These are phyloP conservation scores for Nanorana parkeri DNA, from an alignment of 2,113 vertebrate species.

Conservation along the genomic window DNA sequence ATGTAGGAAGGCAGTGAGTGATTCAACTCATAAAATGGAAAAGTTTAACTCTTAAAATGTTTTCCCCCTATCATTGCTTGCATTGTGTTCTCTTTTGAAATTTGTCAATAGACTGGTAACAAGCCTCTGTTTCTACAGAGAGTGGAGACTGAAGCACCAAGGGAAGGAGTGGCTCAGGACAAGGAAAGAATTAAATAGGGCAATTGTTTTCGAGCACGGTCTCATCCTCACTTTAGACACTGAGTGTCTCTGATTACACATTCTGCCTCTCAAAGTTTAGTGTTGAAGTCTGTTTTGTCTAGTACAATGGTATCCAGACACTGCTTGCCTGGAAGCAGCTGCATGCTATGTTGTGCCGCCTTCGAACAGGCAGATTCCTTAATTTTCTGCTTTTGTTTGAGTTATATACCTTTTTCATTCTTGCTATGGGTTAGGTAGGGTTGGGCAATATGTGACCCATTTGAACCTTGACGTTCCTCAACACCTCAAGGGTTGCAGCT, in stretches of 20 bases:
- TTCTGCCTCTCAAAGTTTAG: slow-evolving; percentile 54
- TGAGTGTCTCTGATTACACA: slow-evolving; percentile 56
- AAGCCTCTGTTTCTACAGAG: neutral
- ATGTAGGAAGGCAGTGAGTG: too few species aligned
- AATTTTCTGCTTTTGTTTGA: neutral
- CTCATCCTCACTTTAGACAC: slow-evolving; percentile 56
- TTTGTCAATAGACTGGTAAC: neutral
- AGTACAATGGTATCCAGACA: slow-evolving; percentile 59
- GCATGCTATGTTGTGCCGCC: slow-evolving; percentile 39
- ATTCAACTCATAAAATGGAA: too few species aligned
- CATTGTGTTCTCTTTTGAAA: neutral
- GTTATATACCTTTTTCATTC: neutral
- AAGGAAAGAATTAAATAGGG: slow-evolving; percentile 37
- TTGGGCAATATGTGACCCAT: too few species aligned
- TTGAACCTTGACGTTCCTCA: too few species aligned
- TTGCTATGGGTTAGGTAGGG: too few species aligned
- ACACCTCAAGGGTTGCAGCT: too few species aligned
- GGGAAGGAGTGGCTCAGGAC: neutral
- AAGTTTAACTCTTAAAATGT: too few species aligned
- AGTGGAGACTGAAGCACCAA: neutral
- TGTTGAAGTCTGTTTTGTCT: slow-evolving; percentile 57
- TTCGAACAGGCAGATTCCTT: slow-evolving; percentile 23
- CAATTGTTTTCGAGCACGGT: slow-evolving; percentile 45
- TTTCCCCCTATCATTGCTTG: too few species aligned
- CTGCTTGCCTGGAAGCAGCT: slow-evolving; percentile 49